A percentile compares a stretch with the other conserved stretches of the same genome.
phyloP scores from a whole-genome alignment of 2,888 invertebrate genomes.

The Limnephilus auricula region DNA sequence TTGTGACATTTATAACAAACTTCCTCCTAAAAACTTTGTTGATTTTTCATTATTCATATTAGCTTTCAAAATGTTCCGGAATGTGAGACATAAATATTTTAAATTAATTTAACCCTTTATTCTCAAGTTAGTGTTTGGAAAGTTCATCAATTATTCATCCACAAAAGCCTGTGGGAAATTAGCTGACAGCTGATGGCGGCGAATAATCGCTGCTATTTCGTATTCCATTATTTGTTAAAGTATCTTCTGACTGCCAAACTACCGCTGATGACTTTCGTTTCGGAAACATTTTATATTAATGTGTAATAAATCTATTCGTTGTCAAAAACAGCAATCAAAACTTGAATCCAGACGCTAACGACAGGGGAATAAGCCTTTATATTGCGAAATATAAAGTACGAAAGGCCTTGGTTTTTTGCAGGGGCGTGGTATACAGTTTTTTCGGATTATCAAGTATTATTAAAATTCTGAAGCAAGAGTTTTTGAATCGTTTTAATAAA shows the following conservation, averaged over 20 bases:
- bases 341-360: not conserved
- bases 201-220: slow-evolving; percentile 54
- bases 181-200: slow-evolving; percentile 60
- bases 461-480: not conserved
- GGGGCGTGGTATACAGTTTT: not conserved
- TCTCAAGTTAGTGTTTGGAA: slow-evolving; percentile 59
- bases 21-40: not conserved
- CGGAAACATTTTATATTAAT: not conserved
- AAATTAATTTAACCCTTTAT: slow-evolving; percentile 52
- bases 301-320: slow-evolving; percentile 28
- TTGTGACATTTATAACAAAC: not conserved
- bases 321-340: slow-evolving; percentile 23
- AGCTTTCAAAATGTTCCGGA: slow-evolving; percentile 6
- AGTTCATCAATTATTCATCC: slow-evolving; percentile 66
- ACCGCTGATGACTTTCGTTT: slow-evolving; percentile 29
- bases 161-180: slow-evolving; percentile 63
- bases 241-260: not conserved
- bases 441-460: not conserved
- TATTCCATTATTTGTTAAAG: slow-evolving; percentile 56
- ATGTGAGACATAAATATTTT: slow-evolving; percentile 46
- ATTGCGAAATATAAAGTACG: not conserved
- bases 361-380: not conserved
- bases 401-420: not conserved
- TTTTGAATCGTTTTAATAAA: not conserved
- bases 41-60: not conserved